phyloP scores from a whole-genome alignment of 1,140 invertebrate genomes.

The Cydia splendana region DNA sequence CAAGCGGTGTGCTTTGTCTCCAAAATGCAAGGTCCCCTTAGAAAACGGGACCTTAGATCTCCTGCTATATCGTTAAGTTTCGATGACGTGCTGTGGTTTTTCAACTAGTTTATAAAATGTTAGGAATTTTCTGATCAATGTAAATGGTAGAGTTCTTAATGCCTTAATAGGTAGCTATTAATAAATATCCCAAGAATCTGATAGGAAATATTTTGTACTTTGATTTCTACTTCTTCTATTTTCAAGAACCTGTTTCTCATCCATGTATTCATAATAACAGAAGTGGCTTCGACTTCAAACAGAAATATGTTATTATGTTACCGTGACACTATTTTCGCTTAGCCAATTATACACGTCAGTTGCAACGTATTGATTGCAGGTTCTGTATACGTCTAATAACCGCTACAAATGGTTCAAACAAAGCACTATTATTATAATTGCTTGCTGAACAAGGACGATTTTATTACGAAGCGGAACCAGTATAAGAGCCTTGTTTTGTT shows the following conservation, averaged over 20 bases:
- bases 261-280: background rate
- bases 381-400: background rate
- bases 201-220: too few species aligned
- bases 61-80: too few species aligned
- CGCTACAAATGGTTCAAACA: background rate
- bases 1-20: too few species aligned
- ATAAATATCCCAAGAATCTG: too few species aligned
- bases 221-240: background rate
- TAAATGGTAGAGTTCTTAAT: too few species aligned
- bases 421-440: background rate
- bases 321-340: slow-evolving; percentile 3
- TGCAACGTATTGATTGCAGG: background rate
- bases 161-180: too few species aligned
- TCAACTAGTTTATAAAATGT: too few species aligned
- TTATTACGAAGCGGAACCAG: background rate
- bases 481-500: background rate
- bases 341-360: slow-evolving; percentile 11
- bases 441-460: background rate
- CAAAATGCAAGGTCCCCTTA: too few species aligned
- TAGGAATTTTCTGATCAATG: too few species aligned
- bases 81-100: background rate
- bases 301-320: background rate
- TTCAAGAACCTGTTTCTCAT: background rate
- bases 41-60: too few species aligned
- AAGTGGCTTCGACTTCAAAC: background rate